A percentile compares a stretch with the other conserved stretches of the same genome.
Conservation (phyloP, 2,797 vertebrate species). For the Australoheros facetus region DNA sequence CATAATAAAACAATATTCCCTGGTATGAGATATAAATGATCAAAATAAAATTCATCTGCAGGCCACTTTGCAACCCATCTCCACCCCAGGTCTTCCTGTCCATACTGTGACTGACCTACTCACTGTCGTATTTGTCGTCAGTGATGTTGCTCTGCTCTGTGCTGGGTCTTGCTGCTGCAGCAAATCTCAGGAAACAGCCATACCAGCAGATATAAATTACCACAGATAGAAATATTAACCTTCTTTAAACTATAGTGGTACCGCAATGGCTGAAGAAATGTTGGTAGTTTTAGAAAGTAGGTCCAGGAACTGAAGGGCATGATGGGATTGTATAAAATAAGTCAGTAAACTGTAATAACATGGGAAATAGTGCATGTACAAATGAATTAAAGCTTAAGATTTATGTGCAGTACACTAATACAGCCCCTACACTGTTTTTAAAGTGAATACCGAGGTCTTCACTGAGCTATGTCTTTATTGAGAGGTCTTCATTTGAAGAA, state of each 20-base stretch:
- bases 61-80: background rate
- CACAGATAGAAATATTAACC: background rate
- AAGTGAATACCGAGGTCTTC: background rate
- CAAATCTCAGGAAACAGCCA: background rate
- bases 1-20: background rate
- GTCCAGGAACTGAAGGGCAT: background rate
- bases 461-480: background rate
- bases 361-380: background rate
- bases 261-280: background rate
- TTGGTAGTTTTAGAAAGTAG: background rate
- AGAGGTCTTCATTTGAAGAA: background rate
- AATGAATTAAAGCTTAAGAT: background rate
- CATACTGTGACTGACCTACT: background rate
- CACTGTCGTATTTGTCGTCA: background rate
- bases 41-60: background rate
- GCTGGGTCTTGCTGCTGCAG: background rate
- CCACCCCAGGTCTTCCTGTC: background rate
- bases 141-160: background rate
- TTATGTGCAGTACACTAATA: background rate
- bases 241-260: background rate
- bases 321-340: background rate
- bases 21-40: background rate
- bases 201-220: background rate
- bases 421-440: background rate
- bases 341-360: background rate